Percentiles rank a stretch among this genome's conserved stretches.
phyloP scores from a whole-genome alignment of 2,113 vertebrate species.

The Bubalus kerabau region DNA sequence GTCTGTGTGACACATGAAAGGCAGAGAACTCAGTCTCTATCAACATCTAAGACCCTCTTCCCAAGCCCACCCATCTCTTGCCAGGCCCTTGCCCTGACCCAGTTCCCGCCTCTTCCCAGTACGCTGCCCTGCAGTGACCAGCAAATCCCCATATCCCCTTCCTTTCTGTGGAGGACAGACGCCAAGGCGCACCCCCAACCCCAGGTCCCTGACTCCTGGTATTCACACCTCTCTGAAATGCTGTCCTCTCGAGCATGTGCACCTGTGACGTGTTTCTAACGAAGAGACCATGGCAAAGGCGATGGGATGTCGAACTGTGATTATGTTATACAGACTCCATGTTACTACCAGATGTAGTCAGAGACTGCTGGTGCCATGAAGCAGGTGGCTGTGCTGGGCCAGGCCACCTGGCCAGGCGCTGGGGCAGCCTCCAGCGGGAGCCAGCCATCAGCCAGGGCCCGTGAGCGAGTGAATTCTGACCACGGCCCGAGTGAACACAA shows the following conservation, averaged over 20 bases:
- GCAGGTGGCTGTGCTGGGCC: background rate
- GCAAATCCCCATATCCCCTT: background rate
- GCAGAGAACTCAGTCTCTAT: background rate
- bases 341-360: background rate
- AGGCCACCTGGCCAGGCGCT: background rate
- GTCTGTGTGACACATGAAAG: background rate
- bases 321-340: background rate
- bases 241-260: background rate
- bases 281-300: background rate
- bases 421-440: background rate
- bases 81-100: background rate
- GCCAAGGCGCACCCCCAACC: too few relatives aligned
- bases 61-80: background rate
- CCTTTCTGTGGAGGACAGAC: background rate
- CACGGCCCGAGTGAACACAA: background rate
- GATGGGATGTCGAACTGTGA: background rate
- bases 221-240: background rate
- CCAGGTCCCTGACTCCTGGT: background rate
- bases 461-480: background rate
- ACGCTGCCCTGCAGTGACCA: background rate
- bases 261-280: background rate
- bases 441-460: background rate
- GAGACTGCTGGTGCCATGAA: background rate
- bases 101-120: background rate
- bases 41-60: background rate